Percentiles rank a stretch among this genome's conserved stretches.
phyloP scores from a whole-genome alignment of 2,888 invertebrate genomes.

The Cataglyphis cursor region DNA sequence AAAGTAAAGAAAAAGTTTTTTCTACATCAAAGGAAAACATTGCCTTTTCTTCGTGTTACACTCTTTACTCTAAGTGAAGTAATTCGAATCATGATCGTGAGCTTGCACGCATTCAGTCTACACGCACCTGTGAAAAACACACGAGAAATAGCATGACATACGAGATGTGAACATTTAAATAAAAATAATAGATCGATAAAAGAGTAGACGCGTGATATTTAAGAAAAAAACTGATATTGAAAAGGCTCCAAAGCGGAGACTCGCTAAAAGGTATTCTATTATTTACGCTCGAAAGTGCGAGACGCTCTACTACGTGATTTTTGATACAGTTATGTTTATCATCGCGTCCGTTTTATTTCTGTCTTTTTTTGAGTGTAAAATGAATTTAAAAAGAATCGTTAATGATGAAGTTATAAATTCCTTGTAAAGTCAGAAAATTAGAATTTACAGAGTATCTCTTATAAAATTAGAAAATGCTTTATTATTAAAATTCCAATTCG shows the following conservation, averaged over 20 bases:
- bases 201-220: neutral
- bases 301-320: neutral
- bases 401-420: neutral
- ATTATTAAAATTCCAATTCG: neutral
- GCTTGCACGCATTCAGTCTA: neutral
- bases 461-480: neutral
- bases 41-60: neutral
- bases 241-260: neutral
- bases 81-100: slow-evolving; percentile 5
- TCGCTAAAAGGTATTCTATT: slow-evolving; percentile 31
- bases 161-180: neutral
- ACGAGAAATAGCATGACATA: slow-evolving; percentile 1
- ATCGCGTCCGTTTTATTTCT: neutral
- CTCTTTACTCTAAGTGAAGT: neutral
- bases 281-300: slow-evolving; percentile 26
- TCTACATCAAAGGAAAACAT: neutral
- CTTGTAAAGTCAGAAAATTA: neutral
- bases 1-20: neutral
- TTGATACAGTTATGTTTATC: slow-evolving; percentile 17
- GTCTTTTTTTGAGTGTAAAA: neutral
- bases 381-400: neutral
- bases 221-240: slow-evolving; percentile 13
- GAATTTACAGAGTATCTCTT: neutral
- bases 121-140: slow-evolving; percentile 10
- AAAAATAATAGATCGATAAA: slow-evolving; percentile 47